A percentile compares a stretch with the other conserved stretches of the same genome.
phyloP scores from a whole-genome alignment of 2,113 vertebrate species.

The Chiloscyllium plagiosum region DNA sequence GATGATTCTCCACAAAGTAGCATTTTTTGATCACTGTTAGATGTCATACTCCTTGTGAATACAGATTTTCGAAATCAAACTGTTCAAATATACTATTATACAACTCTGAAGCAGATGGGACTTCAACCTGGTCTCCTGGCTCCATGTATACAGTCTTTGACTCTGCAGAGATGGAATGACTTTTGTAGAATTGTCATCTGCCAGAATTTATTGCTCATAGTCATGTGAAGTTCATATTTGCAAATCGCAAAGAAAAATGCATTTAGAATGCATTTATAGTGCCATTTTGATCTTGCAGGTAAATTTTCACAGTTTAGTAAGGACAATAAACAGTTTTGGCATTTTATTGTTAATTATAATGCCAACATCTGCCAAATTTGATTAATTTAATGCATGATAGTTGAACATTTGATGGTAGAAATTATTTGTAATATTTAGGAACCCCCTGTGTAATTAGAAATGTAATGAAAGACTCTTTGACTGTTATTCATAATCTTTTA shows the following conservation, averaged over 20 bases:
- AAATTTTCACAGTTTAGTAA: neutral
- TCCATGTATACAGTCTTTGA: neutral
- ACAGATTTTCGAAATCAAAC: too few relatives aligned
- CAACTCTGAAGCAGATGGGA: too few relatives aligned
- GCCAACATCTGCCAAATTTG: neutral
- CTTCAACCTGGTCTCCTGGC: too few relatives aligned
- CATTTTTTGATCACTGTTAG: neutral
- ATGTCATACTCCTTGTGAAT: neutral
- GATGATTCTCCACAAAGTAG: neutral
- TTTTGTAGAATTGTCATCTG: neutral
- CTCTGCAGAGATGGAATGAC: neutral
- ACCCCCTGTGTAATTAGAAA: neutral
- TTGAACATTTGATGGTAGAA: slow-evolving; percentile 5
- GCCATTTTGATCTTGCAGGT: neutral
- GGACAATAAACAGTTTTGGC: neutral
- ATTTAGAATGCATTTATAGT: neutral
- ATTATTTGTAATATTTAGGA: neutral
- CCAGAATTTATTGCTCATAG: neutral
- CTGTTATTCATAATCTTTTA: neutral
- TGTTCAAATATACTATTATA: too few relatives aligned
- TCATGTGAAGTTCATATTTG: neutral
- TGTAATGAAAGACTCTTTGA: neutral
- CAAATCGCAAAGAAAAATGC: neutral
- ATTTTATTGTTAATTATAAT: neutral
- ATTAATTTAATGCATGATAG: neutral